phyloP scores from a whole-genome alignment of 2,888 invertebrate species.

The Parascotia fuliginaria region DNA sequence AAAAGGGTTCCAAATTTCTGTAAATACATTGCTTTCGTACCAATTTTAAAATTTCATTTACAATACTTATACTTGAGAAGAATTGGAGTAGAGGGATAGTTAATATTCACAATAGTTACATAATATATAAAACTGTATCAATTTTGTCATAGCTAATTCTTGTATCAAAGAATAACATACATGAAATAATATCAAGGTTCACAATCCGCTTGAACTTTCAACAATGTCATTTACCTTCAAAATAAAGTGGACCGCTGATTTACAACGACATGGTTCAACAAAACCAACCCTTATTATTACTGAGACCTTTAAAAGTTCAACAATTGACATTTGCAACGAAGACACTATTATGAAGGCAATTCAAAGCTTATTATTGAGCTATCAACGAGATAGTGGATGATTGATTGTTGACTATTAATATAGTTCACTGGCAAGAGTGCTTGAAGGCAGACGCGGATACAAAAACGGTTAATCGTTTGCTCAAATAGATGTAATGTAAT shows the following conservation, averaged over 20 bases:
- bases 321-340: constrained; percentile 74
- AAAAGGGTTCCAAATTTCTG: too few relatives aligned
- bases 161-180: too few relatives aligned
- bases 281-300: constrained; percentile 64
- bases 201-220: constrained; percentile 61
- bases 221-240: constrained; percentile 66
- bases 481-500: constrained; percentile 1
- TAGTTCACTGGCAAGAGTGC: constrained; percentile 38
- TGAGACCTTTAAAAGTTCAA: constrained; percentile 76
- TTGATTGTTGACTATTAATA: constrained; percentile 49
- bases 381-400: constrained; percentile 47
- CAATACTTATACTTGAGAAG: too few relatives aligned
- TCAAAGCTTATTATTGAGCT: constrained; percentile 59
- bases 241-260: constrained; percentile 66
- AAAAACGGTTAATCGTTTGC: constrained; percentile 35
- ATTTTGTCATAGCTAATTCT: too few relatives aligned
- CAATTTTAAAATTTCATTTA: too few relatives aligned
- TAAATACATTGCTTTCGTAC: too few relatives aligned
- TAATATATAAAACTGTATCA: too few relatives aligned
- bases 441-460: constrained; percentile 28
- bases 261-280: constrained; percentile 73
- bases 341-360: constrained; percentile 66
- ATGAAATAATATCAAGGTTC: constrained; percentile 15
- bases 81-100: too few relatives aligned
- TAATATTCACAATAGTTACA: too few relatives aligned